Conservation (phyloP, 2,888 invertebrate species). For the Phoronis australis region DNA sequence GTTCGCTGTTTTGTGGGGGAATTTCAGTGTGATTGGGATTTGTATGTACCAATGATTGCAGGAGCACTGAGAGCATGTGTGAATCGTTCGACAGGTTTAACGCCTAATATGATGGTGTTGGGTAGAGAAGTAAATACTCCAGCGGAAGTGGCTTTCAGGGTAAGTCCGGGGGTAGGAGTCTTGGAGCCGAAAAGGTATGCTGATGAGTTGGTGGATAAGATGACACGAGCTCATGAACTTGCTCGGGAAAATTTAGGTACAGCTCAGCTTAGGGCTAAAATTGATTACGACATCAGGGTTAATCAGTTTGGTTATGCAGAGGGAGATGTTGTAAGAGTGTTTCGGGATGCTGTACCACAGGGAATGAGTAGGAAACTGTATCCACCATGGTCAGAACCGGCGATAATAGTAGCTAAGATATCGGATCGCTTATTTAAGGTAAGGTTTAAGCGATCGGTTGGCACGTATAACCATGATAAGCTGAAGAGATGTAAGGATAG, state of each 20-base stretch:
- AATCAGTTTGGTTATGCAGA: slow-evolving; percentile 2
- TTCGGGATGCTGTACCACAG: not conserved
- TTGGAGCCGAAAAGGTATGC: slow-evolving; percentile 2
- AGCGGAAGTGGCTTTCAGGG: too few species aligned
- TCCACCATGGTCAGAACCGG: slow-evolving; percentile 14
- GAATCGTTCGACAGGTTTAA: slow-evolving; percentile 12
- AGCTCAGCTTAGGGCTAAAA: slow-evolving; percentile 5
- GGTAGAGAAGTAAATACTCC: slow-evolving; percentile 13
- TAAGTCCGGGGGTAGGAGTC: too few species aligned
- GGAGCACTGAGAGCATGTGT: slow-evolving; percentile 7
- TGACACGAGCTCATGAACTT: slow-evolving; percentile 10
- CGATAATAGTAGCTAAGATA: slow-evolving; percentile 9
- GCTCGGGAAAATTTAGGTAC: slow-evolving; percentile 7
- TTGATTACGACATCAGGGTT: slow-evolving; percentile 11
- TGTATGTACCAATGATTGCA: slow-evolving; percentile 9
- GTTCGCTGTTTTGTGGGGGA: slow-evolving; percentile 9
- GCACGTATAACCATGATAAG: not conserved
- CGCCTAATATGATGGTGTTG: slow-evolving; percentile 13
- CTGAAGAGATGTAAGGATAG: not conserved
- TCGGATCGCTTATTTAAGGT: slow-evolving; percentile 7
- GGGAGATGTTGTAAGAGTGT: slow-evolving; percentile 5
- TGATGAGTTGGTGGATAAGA: slow-evolving; percentile 3
- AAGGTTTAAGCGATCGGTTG: not conserved
- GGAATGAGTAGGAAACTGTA: slow-evolving; percentile 11
- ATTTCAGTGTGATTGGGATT: slow-evolving; percentile 10